Percentiles rank a stretch among this genome's conserved stretches.
These are phyloP conservation scores for Argyra leucocephala DNA, from an alignment of 2,888 invertebrate species.

Conservation along the genomic window DNA sequence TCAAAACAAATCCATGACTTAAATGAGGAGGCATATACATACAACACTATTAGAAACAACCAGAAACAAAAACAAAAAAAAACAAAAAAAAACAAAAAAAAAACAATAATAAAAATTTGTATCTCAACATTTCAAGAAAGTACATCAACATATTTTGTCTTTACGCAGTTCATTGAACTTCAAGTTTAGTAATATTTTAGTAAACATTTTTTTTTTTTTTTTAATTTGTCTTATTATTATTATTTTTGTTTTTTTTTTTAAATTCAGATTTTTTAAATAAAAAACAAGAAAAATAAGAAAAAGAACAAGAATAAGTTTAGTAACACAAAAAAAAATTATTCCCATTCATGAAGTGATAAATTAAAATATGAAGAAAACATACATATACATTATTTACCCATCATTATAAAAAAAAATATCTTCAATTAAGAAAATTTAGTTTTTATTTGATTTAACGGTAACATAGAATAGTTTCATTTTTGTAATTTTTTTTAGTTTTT, in stretches of 20 bases:
- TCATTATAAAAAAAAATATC: neutral
- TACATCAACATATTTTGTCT: neutral
- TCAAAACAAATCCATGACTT: neutral
- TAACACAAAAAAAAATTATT: neutral
- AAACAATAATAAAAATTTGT: neutral
- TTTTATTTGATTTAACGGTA: too few species aligned
- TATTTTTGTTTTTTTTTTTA: neutral
- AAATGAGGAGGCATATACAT: neutral
- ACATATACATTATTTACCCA: too few species aligned
- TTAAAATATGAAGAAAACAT: slow-evolving; percentile 7
- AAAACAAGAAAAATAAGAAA: neutral
- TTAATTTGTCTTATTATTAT: neutral
- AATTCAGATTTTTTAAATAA: too few species aligned
- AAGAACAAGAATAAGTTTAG: neutral
- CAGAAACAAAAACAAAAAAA: neutral
- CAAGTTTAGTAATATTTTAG: neutral
- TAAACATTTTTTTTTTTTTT: neutral
- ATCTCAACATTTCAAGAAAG: neutral
- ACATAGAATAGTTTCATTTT: too few species aligned
- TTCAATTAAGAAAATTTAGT: neutral
- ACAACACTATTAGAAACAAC: neutral
- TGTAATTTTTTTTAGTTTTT: too few species aligned
- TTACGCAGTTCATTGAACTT: slow-evolving; percentile 1
- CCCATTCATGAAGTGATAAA: slow-evolving; percentile 11
- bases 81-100: neutral